Base-by-base conservation (phyloP, 2,888 invertebrate genomes). In the Thelaira solivaga region DNA sequence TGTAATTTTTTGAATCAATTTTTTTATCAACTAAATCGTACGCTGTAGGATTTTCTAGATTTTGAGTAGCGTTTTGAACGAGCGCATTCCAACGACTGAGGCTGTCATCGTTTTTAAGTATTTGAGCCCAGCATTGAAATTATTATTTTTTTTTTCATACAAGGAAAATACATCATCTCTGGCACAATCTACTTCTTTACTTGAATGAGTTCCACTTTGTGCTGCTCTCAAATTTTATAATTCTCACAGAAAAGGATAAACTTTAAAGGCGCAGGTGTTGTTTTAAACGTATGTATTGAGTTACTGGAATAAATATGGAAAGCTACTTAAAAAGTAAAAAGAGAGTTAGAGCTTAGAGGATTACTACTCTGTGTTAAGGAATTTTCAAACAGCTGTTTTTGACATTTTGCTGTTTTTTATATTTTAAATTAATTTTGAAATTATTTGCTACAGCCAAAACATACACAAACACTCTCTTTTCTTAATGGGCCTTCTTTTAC, bases 61-160 rank as follows among this genome's bases (percentile, higher is more conserved):
- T 26, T 41, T 80, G 79, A 82, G 82, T 81, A 84, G 81, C 84
- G 84, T 84, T 84, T 82, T 85, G 84, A 83, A 84, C 86, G 86
- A 86, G 84, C 83, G 84, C 81, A 84, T 85, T 84, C 85, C 85
- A 85, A 85, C 86, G 86, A 86, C 86, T 86, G 83, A 86, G 84
- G 83, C 67, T 73, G 65, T 41, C 68, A 72, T 68, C 65, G 73
- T 59, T 73, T 74, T 78, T 59, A 74, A 74, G 74, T 71, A 62
- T 69, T 68, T 62, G 45, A 74, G 22, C 74, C 67, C 53, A 39
- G 53, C 51, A 61, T 34, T 43, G n/a, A 53, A 55, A 59, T 29
- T 4, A 18, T 8, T 61, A 18, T 36, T 61, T 61, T 22, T 26
- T 34, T 1, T 24, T 47, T 64, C 29, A 7, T 20, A 24, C 26